phyloP scores from a whole-genome alignment of 2,888 invertebrate species.

The Erannis defoliaria region DNA sequence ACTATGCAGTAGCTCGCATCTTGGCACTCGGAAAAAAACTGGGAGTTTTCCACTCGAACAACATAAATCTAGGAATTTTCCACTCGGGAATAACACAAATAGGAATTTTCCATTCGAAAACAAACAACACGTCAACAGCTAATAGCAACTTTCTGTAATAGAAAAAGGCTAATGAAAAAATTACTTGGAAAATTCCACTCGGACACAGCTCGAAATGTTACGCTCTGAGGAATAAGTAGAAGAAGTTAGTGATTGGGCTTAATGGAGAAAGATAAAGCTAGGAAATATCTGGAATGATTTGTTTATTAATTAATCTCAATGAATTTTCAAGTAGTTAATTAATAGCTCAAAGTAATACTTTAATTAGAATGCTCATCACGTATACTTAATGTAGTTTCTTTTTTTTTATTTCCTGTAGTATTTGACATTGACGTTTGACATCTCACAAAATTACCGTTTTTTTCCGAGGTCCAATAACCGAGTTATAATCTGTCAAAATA shows the following conservation, averaged over 20 bases:
- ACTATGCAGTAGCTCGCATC: slow-evolving; percentile 73
- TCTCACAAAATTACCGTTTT: background rate
- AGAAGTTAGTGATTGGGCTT: background rate
- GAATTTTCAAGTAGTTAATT: background rate
- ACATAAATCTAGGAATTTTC: slow-evolving; percentile 2
- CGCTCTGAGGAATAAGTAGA: background rate
- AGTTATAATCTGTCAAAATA: slow-evolving; percentile 28
- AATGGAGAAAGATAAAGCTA: background rate
- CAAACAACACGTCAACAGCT: background rate
- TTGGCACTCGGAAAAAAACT: slow-evolving; percentile 37
- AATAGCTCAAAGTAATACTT: slow-evolving; percentile 10
- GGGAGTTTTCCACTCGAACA: slow-evolving; percentile 7
- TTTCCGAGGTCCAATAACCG: slow-evolving; percentile 20
- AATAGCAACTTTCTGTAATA: background rate
- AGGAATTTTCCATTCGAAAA: slow-evolving; percentile 2
- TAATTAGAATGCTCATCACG: slow-evolving; percentile 8
- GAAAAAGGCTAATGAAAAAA: background rate
- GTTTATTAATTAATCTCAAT: background rate
- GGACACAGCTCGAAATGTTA: background rate
- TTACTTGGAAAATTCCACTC: background rate
- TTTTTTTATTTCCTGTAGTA: background rate
- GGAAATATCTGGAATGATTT: background rate
- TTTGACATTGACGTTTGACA: too few relatives aligned
- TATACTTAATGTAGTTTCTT: slow-evolving; percentile 2
- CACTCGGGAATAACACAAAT: background rate